Percentiles rank a stretch among this genome's conserved stretches.
Conservation (phyloP, 1,140 invertebrate genomes). For the Cryptotermes secundus region DNA sequence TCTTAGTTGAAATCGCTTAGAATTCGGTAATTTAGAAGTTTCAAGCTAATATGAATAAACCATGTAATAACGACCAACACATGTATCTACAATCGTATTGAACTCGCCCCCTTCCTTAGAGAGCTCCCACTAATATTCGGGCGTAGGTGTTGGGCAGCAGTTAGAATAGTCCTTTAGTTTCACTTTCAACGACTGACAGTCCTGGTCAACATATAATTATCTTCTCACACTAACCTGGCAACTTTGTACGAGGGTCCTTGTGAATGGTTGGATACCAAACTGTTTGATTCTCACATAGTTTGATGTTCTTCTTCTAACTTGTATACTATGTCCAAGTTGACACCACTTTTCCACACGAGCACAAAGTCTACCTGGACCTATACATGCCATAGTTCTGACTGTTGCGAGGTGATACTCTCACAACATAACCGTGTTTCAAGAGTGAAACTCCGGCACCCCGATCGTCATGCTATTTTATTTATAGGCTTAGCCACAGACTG, state of each 20-base stretch:
- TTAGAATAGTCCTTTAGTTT: background rate
- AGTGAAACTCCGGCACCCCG: conserved; percentile 29
- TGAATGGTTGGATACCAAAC: conserved; percentile 52
- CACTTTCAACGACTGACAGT: background rate
- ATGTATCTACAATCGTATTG: background rate
- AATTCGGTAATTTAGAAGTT: too few species aligned
- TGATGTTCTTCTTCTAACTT: conserved; percentile 59
- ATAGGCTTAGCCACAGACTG: background rate
- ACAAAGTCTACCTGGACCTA: conserved; percentile 74
- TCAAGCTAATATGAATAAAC: too few species aligned
- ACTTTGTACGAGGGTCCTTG: conserved; percentile 53
- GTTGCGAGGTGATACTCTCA: conserved; percentile 51
- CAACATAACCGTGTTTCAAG: conserved; percentile 33
- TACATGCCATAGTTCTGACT: conserved; percentile 74
- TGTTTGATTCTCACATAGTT: conserved; percentile 59
- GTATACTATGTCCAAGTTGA: conserved; percentile 64
- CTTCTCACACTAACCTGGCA: conserved; percentile 51
- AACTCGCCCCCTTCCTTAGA: background rate
- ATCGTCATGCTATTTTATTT: conserved; percentile 3
- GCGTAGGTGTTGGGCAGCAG: background rate
- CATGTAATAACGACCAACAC: background rate
- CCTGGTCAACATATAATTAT: background rate
- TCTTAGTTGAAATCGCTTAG: too few species aligned
- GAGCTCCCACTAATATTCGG: background rate
- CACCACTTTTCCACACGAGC: conserved; percentile 71